A percentile compares a stretch with the other conserved stretches of the same genome.
These are phyloP conservation scores for Cyphomyrus plagiostoma DNA, from an alignment of 2,113 vertebrate species.

Conservation along the genomic window DNA sequence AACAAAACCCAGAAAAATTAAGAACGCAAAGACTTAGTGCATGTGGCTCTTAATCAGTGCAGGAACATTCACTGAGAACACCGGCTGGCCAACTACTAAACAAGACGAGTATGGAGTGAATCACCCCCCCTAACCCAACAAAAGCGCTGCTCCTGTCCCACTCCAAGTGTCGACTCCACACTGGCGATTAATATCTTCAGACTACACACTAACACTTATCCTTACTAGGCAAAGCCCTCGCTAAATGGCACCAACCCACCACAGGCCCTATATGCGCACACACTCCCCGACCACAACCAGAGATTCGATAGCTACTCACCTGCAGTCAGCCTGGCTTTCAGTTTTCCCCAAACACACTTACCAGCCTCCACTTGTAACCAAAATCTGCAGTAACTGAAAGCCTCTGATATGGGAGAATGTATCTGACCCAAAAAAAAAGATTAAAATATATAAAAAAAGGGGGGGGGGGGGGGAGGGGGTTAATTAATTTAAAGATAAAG, in stretches of 20 bases:
- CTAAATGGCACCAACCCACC: constrained; percentile 1
- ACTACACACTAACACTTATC: constrained; percentile 16
- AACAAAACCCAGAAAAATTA: background rate
- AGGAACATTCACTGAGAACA: constrained; percentile 17
- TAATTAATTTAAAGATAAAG: no score
- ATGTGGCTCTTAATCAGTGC: constrained; percentile 23
- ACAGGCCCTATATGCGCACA: background rate
- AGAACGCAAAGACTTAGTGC: constrained; percentile 3
- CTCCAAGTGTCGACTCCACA: background rate
- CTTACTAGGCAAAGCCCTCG: background rate
- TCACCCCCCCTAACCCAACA: background rate
- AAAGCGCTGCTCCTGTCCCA: background rate
- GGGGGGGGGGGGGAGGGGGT: no score
- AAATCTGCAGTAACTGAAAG: constrained; percentile 4
- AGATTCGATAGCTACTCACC: background rate
- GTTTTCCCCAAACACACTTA: constrained; percentile 19
- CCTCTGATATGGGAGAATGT: background rate
- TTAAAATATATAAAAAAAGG: constrained; percentile 7
- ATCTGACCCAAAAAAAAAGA: background rate
- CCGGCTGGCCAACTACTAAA: background rate
- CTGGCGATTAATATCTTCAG: constrained; percentile 2
- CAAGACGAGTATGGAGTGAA: background rate
- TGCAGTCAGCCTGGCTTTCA: constrained; percentile 1
- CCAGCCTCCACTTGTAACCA: background rate
- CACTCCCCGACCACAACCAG: background rate